These are phyloP conservation scores for Nasonovia ribisnigri DNA, from an alignment of 2,888 invertebrate genomes.

Conservation along the genomic window DNA sequence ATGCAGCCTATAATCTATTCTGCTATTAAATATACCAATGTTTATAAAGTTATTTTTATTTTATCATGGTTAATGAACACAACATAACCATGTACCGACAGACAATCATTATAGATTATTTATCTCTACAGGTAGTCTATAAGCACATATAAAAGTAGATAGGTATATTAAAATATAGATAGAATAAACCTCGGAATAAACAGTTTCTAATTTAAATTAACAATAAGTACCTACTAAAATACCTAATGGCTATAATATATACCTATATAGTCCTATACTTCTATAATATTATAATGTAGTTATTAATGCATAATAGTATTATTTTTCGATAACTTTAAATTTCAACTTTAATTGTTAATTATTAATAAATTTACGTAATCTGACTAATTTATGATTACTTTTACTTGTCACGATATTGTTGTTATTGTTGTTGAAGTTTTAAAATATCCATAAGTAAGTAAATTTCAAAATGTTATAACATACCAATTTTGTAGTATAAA, in stretches of 20 bases:
- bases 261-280: background rate
- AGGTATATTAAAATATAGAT: background rate
- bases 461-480: background rate
- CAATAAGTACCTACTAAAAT: background rate
- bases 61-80: background rate
- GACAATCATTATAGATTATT: slow-evolving; percentile 1
- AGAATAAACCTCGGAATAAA: too few relatives aligned
- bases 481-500: background rate
- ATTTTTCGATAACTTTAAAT: background rate
- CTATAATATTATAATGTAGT: background rate
- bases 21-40: slow-evolving; percentile 25
- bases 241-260: background rate
- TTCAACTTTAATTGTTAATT: background rate
- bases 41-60: slow-evolving; percentile 16
- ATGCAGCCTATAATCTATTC: slow-evolving; percentile 3
- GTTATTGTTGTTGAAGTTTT: background rate
- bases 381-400: background rate
- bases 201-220: background rate
- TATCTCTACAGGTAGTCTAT: background rate
- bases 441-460: background rate
- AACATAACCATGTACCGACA: slow-evolving; percentile 11
- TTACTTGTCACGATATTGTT: background rate
- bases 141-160: background rate
- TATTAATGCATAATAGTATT: background rate
- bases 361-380: background rate